Evolutionary conservation across 2,797 vertebrate species (phyloP), one percentile per base, ranked within the genome.

Genomic region (Pterois miles): DNA sequence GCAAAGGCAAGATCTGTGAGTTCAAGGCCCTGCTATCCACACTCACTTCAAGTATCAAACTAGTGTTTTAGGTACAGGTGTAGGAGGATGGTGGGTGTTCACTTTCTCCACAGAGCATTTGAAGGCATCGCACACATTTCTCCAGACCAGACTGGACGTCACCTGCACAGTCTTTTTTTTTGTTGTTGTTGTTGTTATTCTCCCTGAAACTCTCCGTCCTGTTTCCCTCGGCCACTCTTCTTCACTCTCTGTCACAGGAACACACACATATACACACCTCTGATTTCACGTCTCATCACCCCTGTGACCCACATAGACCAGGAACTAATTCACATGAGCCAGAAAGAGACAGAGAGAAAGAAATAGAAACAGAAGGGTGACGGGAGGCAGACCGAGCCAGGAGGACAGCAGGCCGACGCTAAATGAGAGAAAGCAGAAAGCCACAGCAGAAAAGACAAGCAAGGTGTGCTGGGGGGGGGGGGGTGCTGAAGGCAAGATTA

Each of bases 211-310:
- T 16, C 23, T 62, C n/a, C 62, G 58, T 75, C 56, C 64, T 34
- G 31, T 50, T 59, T 82, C 54, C 12, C 69, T 57, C 27, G 13
- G 36, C 63, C 48, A 31, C 59, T 54, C 36, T 69, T 31, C 22
- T 27, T 56, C 29, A 36, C 67, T 75, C n/a, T 38, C 68, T 33
- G 46, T 85, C 84, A 71, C 63, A 76, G 33, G 33, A 83, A 48
- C 83, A 84, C 83, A 82, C 71, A 74, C 78, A 63, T 36, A 68
- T 34, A 73, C 86, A 82, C 86, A 86, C 87, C 78, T 83, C 76
- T 80, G 86, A 87, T 91, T 90, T 93, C 80, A 89, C 48, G 62
- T 87, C 80, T 89, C 90, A 87, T 85, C 89, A 86, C 83, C 85
- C 71, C 76, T 2, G 12, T 88, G 90, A 89, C 90, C 91, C 84